phyloP scores from a whole-genome alignment of 1,140 invertebrate genomes.

The Neotoxoptera formosana region DNA sequence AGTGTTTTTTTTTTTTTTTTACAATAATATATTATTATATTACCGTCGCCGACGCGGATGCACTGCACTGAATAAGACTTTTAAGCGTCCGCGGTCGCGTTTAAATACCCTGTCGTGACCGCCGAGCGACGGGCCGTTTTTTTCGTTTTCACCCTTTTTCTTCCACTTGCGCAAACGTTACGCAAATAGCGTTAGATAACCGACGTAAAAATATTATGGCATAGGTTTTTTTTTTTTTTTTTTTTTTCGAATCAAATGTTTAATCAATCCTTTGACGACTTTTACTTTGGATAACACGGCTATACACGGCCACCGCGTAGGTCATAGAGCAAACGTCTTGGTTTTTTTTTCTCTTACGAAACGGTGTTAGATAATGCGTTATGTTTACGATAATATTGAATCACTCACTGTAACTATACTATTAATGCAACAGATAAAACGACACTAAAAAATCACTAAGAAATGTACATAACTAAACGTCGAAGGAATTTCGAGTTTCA shows the following conservation, averaged over 20 bases:
- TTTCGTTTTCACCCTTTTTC: background rate
- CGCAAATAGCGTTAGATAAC: background rate
- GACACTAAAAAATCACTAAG: background rate
- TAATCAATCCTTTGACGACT: background rate
- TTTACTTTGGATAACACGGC: background rate
- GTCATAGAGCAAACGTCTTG: background rate
- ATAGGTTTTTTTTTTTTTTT: background rate
- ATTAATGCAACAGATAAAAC: background rate
- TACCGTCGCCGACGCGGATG: background rate
- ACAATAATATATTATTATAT: background rate
- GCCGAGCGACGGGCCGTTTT: background rate
- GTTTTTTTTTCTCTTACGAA: background rate
- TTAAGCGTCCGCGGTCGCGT: background rate
- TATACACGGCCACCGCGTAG: background rate
- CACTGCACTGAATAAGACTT: background rate
- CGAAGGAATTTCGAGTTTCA: no score
- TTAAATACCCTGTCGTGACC: background rate
- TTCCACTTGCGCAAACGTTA: background rate
- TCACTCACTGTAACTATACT: background rate
- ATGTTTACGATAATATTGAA: background rate
- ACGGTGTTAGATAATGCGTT: background rate
- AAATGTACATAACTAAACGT: no score
- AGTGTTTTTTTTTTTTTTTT: no score
- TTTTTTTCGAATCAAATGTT: background rate
- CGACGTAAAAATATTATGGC: background rate